Base-by-base conservation (phyloP, 2,113 vertebrate species). In the Pithys albifrons region DNA sequence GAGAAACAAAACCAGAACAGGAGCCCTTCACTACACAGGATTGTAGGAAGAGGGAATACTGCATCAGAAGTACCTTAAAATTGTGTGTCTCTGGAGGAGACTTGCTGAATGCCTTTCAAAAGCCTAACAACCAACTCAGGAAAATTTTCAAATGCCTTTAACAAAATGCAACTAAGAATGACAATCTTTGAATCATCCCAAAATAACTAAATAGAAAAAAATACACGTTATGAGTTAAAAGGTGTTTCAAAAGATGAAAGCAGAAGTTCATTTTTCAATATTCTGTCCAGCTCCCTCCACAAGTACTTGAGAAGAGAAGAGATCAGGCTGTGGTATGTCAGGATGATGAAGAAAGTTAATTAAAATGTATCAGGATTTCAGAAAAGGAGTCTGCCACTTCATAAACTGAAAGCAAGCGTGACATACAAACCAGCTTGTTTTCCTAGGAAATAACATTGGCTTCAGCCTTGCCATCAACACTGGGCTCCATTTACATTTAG, bases 351-450 rank as follows among this genome's bases (percentile, higher is more conserved):
- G 58, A 57, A 93, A 91, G 58, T 64, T 66, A 85, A 91, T 89
- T 87, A 83, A 89, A 87, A 79, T 28, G 13, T 57, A 74, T 89
- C 79, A 92, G 39, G 48, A 90, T 88, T 91, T 84, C 70, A 91
- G 71, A 83, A 79, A 15, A 93, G 46, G 9, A 70, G 24, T 39
- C 29, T 67, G 39, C 61, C 57, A 70, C 41, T 66, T 74, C 73
- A 67, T 41, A 57, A 90, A 78, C 72, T 46, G 51, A 86, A 93
- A 24, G 28, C 23, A 92, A 65, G 41, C 5, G 1, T 64, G 48
- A 91, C 67, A 46, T 6, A 61, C 23, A 59, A 55, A 91, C 3
- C 57, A 84, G 61, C 8, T 54, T 87, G 57, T 66, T 91, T 84
- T 91, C 73, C 31, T 72, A 49, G 31, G 66, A 75, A 88, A 48